Conservation (phyloP, 2,888 invertebrate genomes). For the Ariolimax columbianus region DNA sequence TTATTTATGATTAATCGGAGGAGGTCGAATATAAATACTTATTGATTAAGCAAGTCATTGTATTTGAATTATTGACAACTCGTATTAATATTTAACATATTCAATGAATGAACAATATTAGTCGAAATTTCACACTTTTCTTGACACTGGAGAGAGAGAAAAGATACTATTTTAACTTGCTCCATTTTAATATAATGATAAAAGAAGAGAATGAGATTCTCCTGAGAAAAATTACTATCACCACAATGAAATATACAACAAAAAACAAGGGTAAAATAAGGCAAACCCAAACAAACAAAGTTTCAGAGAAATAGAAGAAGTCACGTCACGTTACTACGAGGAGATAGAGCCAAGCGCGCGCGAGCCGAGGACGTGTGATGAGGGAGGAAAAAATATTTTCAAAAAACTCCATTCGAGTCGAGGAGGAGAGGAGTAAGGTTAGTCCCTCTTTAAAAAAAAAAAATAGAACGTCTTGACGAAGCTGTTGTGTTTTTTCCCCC, state of each 20-base stretch:
- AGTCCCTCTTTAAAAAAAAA: neutral
- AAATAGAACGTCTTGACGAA: conserved; percentile 32
- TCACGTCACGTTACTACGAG: neutral
- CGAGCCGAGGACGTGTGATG: neutral
- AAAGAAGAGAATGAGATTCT: too few species aligned
- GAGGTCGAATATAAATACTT: too few species aligned
- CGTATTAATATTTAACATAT: too few species aligned
- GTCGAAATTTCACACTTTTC: too few species aligned
- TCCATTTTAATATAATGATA: too few species aligned
- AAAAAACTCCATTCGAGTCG: neutral
- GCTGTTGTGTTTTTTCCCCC: neutral
- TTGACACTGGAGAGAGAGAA: too few species aligned
- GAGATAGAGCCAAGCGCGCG: conserved; percentile 13
- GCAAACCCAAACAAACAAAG: conserved; percentile 41
- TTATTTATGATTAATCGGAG: too few species aligned
- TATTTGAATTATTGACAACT: too few species aligned
- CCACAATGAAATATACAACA: neutral
- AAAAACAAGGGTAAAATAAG: neutral
- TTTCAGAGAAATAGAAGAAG: conserved; percentile 17
- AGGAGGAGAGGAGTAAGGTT: conserved; percentile 11
- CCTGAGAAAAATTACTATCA: neutral
- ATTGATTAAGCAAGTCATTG: too few species aligned
- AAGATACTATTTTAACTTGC: too few species aligned
- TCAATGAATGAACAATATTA: too few species aligned
- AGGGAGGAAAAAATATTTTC: neutral